A percentile compares a stretch with the other conserved stretches of the same genome.
Evolutionary conservation across 2,888 invertebrate species (phyloP).

Genomic region (Periphyllus acericola): DNA sequence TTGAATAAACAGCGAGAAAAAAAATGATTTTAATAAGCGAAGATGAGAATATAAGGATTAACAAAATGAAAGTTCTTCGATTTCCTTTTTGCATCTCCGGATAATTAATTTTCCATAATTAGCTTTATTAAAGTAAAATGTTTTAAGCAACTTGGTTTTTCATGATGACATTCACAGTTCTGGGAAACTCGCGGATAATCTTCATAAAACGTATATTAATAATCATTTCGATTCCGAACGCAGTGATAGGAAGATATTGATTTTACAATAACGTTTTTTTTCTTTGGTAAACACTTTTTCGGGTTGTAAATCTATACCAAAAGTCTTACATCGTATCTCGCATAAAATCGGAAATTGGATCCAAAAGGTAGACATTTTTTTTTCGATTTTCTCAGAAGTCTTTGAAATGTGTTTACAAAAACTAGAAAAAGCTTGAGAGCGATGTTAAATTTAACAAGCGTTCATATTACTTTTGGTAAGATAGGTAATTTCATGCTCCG

Average conservation of each 20-base stretch:
- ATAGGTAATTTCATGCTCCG: background rate
- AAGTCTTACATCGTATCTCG: background rate
- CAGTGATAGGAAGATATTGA: background rate
- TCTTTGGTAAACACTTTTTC: background rate
- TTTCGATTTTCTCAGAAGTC: background rate
- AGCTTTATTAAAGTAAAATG: slow-evolving; percentile 41
- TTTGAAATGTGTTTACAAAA: background rate
- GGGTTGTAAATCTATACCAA: background rate
- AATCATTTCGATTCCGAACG: background rate
- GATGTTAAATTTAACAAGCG: background rate
- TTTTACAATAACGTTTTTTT: background rate
- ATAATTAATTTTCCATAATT: slow-evolving; percentile 54
- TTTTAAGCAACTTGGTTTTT: slow-evolving; percentile 19
- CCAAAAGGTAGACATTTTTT: background rate
- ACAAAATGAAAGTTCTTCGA: slow-evolving; percentile 50
- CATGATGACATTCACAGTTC: background rate
- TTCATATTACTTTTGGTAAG: background rate
- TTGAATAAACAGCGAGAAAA: background rate
- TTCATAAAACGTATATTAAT: background rate
- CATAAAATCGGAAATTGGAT: background rate
- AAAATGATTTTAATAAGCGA: slow-evolving; percentile 16
- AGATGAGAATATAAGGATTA: slow-evolving; percentile 15
- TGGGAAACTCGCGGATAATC: background rate
- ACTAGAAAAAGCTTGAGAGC: background rate
- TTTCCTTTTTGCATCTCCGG: slow-evolving; percentile 37